These are phyloP conservation scores for Dendrocincla fuliginosa DNA, from an alignment of 2,797 vertebrate species.

Conservation along the genomic window DNA sequence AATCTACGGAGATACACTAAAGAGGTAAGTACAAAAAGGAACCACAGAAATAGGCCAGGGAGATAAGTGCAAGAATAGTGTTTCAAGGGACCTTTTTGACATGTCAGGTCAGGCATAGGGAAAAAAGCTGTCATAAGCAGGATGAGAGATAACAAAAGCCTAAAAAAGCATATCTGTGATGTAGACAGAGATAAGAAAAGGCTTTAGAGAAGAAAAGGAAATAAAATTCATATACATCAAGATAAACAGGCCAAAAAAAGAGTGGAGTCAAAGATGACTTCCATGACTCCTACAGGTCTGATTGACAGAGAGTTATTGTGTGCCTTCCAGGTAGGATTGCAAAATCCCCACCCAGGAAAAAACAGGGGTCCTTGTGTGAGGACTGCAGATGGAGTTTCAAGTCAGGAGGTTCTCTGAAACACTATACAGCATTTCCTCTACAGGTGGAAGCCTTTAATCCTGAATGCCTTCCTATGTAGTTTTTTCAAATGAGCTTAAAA, in stretches of 20 bases:
- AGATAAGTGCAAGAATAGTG: conserved; percentile 7
- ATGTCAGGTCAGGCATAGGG: background rate
- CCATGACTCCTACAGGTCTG: background rate
- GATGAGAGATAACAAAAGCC: conserved; percentile 6
- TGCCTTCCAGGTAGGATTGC: background rate
- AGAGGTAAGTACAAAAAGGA: conserved; percentile 30
- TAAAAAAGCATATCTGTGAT: background rate
- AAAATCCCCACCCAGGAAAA: background rate
- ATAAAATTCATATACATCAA: conserved; percentile 8
- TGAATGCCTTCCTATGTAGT: background rate
- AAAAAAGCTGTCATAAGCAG: conserved; percentile 15
- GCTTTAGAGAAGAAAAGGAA: conserved; percentile 27
- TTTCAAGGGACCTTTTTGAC: conserved; percentile 37
- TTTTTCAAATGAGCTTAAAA: background rate
- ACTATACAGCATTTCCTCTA: background rate
- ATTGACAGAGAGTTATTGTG: background rate
- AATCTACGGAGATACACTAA: background rate
- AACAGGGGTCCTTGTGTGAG: conserved; percentile 5
- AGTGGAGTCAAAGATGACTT: background rate
- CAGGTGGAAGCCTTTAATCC: conserved; percentile 11
- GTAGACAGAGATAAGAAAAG: background rate
- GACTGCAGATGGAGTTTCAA: conserved; percentile 23
- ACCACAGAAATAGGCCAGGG: conserved; percentile 1
- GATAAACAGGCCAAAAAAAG: conserved; percentile 11
- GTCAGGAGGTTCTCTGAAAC: background rate